Evolutionary conservation across 2,797 vertebrate genomes (phyloP).

Genomic region (Lacerta agilis): DNA sequence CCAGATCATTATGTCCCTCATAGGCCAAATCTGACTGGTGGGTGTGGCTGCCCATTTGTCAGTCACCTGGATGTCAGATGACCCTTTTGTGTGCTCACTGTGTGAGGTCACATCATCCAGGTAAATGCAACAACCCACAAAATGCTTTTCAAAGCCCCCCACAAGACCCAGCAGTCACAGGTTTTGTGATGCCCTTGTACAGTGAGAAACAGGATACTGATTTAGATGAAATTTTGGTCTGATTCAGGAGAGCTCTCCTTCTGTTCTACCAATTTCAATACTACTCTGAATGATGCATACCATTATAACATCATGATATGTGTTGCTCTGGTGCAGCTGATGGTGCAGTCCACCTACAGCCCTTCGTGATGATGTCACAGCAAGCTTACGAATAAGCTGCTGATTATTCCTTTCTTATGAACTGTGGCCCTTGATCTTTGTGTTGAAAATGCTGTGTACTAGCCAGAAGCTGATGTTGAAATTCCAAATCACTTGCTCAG

Average conservation of each 20-base stretch:
- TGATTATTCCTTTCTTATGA: neutral
- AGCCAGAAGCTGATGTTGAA: slow-evolving; percentile 10
- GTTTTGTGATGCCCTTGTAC: too few species aligned
- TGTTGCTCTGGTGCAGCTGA: neutral
- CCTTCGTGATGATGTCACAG: neutral
- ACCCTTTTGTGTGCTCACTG: too few species aligned
- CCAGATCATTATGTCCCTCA: too few species aligned
- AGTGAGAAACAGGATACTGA: neutral
- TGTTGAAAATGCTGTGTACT: neutral
- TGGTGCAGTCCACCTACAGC: neutral
- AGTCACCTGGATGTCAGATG: too few species aligned
- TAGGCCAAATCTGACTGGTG: too few species aligned
- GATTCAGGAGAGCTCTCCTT: neutral
- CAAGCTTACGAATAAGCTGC: neutral
- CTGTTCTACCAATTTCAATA: neutral
- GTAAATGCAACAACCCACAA: too few species aligned
- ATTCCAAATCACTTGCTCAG: slow-evolving; percentile 8
- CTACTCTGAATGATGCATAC: neutral
- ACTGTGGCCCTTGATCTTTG: neutral
- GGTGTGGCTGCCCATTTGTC: too few species aligned
- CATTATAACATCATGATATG: too few species aligned
- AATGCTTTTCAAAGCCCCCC: too few species aligned
- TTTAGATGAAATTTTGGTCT: neutral
- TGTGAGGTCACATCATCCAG: too few species aligned
- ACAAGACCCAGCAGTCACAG: too few species aligned